Conservation (phyloP, 2,797 vertebrate species). For the Myotis vivesi region DNA sequence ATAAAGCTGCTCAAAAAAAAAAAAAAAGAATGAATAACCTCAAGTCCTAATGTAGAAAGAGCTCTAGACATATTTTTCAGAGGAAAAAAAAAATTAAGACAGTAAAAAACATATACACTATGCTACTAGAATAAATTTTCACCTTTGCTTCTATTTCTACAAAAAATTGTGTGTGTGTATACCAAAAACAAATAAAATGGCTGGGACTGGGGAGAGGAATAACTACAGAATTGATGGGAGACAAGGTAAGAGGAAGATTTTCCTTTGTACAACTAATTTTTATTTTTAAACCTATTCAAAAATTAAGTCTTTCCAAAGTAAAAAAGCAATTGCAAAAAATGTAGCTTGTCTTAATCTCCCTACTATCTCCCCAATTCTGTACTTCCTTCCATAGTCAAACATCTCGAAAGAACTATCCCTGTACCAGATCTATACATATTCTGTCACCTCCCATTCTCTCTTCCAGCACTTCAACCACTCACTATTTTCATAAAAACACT, state of each 20-base stretch:
- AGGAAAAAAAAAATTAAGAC: constrained; percentile 2
- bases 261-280: neutral
- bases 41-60: neutral
- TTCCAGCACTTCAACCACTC: neutral
- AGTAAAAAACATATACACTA: neutral
- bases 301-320: neutral
- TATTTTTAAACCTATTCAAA: neutral
- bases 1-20: neutral
- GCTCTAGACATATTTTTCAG: neutral
- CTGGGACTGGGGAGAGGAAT: neutral
- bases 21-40: neutral
- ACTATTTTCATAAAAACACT: neutral
- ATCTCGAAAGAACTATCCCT: neutral
- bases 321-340: neutral
- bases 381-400: neutral
- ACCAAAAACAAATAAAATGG: neutral
- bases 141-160: neutral
- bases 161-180: neutral
- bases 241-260: neutral
- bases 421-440: neutral
- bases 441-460: neutral
- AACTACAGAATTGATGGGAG: neutral
- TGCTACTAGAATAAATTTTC: neutral
- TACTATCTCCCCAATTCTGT: neutral
- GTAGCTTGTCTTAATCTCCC: neutral